Evolutionary conservation across 2,113 vertebrate species (phyloP).

Genomic region (Leiothrix lutea): DNA sequence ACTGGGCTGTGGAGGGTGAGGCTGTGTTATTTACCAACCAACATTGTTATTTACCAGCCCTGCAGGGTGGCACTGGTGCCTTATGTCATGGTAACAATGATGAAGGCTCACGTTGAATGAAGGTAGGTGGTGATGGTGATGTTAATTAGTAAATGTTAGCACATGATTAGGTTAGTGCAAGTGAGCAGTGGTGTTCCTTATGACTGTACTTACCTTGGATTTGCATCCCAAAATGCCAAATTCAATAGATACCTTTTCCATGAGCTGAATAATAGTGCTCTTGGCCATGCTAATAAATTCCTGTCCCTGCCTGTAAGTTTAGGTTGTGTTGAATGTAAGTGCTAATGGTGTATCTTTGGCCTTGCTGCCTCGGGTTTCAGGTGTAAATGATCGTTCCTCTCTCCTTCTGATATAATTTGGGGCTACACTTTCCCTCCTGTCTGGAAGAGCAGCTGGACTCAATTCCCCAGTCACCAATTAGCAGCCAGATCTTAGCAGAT

Average conservation of each 20-base stretch:
- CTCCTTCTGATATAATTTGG: not conserved
- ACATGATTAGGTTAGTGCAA: too few species aligned
- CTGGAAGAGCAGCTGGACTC: not conserved
- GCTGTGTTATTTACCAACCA: not conserved
- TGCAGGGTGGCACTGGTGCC: too few species aligned
- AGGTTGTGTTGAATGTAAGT: not conserved
- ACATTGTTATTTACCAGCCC: too few species aligned
- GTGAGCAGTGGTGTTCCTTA: not conserved
- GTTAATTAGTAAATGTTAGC: not conserved
- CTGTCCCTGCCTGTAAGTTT: not conserved
- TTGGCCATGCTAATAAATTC: not conserved
- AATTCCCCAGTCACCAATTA: not conserved
- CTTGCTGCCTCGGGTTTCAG: not conserved
- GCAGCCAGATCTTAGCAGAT: not conserved
- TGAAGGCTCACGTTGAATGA: fast-evolving
- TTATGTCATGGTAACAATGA: fast-evolving
- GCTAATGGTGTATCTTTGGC: not conserved
- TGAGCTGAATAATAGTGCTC: not conserved
- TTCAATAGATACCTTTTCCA: not conserved
- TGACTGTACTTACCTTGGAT: not conserved
- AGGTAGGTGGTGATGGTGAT: not conserved
- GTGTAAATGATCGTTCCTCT: not conserved
- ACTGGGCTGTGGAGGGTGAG: not conserved
- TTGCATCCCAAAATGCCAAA: not conserved
- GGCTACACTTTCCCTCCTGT: not conserved